A percentile compares a stretch with the other conserved stretches of the same genome.
These are phyloP conservation scores for Ormyrus rosae DNA, from an alignment of 2,888 invertebrate genomes.

Conservation along the genomic window DNA sequence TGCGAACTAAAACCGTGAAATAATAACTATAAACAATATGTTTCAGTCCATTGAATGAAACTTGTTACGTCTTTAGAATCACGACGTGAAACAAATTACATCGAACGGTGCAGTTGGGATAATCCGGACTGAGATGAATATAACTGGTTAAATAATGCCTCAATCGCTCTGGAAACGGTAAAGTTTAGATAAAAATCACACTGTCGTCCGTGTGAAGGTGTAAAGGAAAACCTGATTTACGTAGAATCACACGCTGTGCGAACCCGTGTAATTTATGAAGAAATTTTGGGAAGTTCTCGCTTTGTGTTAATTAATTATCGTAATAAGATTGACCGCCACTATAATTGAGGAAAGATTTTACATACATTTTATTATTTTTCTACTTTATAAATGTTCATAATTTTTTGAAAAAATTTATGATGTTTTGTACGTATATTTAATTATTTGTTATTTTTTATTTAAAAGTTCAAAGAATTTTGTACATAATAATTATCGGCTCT, in stretches of 20 bases:
- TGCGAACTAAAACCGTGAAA: conserved; percentile 18
- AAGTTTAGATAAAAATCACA: conserved; percentile 33
- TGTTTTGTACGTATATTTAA: too few relatives aligned
- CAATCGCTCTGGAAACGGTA: conserved; percentile 42
- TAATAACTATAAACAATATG: conserved; percentile 15
- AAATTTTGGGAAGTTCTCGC: background rate
- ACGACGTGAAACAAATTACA: conserved; percentile 32
- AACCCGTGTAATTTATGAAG: conserved; percentile 14
- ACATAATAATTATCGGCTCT: background rate
- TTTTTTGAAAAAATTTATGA: too few relatives aligned
- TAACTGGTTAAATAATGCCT: conserved; percentile 22
- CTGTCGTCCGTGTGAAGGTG: background rate
- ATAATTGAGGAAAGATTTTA: too few relatives aligned
- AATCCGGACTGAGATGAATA: conserved; percentile 21
- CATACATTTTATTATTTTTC: too few relatives aligned
- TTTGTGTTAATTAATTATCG: conserved; percentile 24
- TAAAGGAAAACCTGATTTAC: background rate
- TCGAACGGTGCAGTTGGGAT: conserved; percentile 11
- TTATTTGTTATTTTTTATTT: too few relatives aligned
- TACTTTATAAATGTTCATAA: too few relatives aligned
- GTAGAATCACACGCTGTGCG: background rate
- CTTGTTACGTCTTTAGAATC: conserved; percentile 36
- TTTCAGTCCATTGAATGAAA: conserved; percentile 23
- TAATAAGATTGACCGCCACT: too few relatives aligned
- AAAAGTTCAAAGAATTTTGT: too few relatives aligned